phyloP scores from a whole-genome alignment of 2,113 vertebrate species.

The Dendropsophus ebraccatus region DNA sequence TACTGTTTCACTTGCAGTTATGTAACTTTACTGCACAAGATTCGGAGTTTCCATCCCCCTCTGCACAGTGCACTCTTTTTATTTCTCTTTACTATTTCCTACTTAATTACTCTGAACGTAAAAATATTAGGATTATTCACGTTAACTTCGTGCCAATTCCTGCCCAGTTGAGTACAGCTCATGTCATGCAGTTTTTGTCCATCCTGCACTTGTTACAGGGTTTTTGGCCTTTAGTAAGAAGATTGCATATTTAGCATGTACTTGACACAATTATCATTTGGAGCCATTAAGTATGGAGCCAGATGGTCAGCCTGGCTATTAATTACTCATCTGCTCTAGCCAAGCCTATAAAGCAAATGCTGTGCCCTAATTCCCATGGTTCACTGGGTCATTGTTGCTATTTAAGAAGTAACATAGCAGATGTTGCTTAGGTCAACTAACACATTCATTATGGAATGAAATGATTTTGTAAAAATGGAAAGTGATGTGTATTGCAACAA shows the following conservation, averaged over 20 bases:
- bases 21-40: neutral
- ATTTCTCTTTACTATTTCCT: too few relatives aligned
- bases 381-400: slow-evolving; percentile 2
- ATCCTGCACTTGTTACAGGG: neutral
- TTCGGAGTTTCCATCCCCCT: neutral
- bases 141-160: too few relatives aligned
- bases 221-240: neutral
- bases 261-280: neutral
- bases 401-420: neutral
- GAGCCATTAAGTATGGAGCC: neutral
- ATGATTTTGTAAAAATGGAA: neutral
- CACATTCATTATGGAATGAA: neutral
- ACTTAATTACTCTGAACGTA: too few relatives aligned
- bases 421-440: slow-evolving; percentile 8
- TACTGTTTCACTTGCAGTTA: neutral
- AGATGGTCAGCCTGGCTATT: slow-evolving; percentile 4
- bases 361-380: neutral
- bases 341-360: slow-evolving; percentile 22
- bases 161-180: too few relatives aligned
- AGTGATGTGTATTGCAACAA: neutral
- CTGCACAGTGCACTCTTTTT: too few relatives aligned
- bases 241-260: neutral
- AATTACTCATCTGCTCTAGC: slow-evolving; percentile 1
- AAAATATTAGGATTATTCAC: too few relatives aligned
- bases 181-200: neutral